phyloP scores from a whole-genome alignment of 2,797 vertebrate species.

The Apogon talboti region DNA sequence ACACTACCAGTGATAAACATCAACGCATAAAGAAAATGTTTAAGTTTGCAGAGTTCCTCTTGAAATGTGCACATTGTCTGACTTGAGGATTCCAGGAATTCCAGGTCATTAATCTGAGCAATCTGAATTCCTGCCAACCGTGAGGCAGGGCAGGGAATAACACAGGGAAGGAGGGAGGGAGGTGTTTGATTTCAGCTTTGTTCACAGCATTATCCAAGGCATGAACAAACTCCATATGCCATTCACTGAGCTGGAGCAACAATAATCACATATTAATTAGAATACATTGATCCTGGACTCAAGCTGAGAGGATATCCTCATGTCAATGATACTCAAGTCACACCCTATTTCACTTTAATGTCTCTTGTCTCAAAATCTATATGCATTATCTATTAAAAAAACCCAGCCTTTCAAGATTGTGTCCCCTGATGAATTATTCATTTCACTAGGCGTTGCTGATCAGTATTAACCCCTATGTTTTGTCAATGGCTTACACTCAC shows the following conservation, averaged over 20 bases:
- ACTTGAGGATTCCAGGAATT: constrained; percentile 85
- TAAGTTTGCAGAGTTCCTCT: constrained; percentile 51
- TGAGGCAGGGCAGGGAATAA: constrained; percentile 72
- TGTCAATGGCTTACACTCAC: not conserved
- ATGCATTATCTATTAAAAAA: too few species aligned
- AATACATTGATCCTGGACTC: too few species aligned
- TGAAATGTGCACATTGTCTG: constrained; percentile 77
- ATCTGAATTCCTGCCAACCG: constrained; percentile 81
- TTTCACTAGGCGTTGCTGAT: constrained; percentile 30
- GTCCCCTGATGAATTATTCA: constrained; percentile 54
- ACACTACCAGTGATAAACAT: too few species aligned
- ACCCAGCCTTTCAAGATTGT: constrained; percentile 13
- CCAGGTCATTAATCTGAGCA: constrained; percentile 84
- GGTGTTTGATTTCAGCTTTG: constrained; percentile 70
- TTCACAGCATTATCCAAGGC: constrained; percentile 37
- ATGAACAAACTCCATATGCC: constrained; percentile 1
- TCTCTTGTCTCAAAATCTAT: too few species aligned
- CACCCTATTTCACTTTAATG: too few species aligned
- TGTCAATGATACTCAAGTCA: too few species aligned
- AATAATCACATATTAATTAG: too few species aligned
- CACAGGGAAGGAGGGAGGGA: constrained; percentile 39
- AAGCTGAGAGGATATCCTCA: too few species aligned
- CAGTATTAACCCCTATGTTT: constrained; percentile 17
- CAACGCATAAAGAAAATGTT: constrained; percentile 38
- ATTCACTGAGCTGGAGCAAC: too few species aligned